Conservation (phyloP, 1,140 invertebrate species). For the Drosophila santomea region DNA sequence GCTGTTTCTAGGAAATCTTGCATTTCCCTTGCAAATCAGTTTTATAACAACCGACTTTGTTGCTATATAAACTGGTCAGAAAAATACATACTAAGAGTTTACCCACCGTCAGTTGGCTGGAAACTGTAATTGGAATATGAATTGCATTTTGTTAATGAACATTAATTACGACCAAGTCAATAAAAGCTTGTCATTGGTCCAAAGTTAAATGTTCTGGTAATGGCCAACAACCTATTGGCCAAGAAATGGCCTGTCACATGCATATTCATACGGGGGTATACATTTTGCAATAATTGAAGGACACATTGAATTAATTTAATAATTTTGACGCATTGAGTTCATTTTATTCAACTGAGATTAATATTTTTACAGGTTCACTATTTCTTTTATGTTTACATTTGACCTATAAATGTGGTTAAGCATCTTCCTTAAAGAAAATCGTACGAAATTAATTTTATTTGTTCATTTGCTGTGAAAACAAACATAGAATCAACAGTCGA, state of each 20-base stretch:
- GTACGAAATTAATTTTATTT: too few species aligned
- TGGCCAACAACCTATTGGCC: conserved; percentile 14
- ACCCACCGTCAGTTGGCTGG: conserved; percentile 1
- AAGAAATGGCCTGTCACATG: conserved; percentile 3
- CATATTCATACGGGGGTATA: background rate
- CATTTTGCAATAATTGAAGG: background rate
- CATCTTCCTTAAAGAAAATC: too few species aligned
- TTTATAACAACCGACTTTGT: conserved; percentile 7
- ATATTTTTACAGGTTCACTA: too few species aligned
- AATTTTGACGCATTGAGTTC: background rate
- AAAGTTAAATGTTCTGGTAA: conserved; percentile 3
- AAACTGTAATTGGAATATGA: conserved; percentile 27
- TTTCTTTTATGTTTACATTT: too few species aligned
- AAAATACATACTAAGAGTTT: conserved; percentile 12
- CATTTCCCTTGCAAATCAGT: conserved; percentile 34
- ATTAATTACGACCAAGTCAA: conserved; percentile 35
- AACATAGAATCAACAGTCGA: background rate
- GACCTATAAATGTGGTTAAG: too few species aligned
- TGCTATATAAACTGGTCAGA: conserved; percentile 7
- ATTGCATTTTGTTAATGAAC: conserved; percentile 43
- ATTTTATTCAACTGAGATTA: background rate
- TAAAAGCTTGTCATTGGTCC: conserved; percentile 15
- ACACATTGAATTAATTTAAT: background rate
- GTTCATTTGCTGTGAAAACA: background rate
- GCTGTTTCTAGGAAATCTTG: conserved; percentile 23